Conservation (phyloP, 2,888 invertebrate genomes). For the Lasioglossum villosulum region DNA sequence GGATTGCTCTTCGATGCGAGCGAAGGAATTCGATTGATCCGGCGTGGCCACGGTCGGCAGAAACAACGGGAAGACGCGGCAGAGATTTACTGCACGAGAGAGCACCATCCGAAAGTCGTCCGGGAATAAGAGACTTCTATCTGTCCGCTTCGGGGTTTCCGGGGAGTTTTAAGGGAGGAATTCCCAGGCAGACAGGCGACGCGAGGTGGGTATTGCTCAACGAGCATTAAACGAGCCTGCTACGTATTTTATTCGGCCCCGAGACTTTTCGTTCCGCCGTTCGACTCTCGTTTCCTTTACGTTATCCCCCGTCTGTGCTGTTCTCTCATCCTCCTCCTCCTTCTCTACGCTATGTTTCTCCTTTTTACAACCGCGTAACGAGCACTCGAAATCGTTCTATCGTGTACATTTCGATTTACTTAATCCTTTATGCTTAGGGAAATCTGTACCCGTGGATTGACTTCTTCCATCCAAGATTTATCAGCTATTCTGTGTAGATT, state of each 20-base stretch:
- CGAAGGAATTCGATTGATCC: slow-evolving; percentile 27
- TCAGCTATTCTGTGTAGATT: neutral
- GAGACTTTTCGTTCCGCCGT: slow-evolving; percentile 43
- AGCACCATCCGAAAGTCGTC: slow-evolving; percentile 50
- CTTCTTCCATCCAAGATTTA: neutral
- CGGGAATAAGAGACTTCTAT: slow-evolving; percentile 31
- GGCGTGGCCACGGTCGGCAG: slow-evolving; percentile 16
- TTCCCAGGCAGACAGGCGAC: slow-evolving; percentile 25
- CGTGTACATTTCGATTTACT: neutral
- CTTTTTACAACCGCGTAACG: neutral
- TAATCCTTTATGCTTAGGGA: neutral
- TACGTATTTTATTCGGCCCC: slow-evolving; percentile 68
- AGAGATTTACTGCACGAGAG: slow-evolving; percentile 65
- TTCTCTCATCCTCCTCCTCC: neutral
- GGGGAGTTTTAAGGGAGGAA: slow-evolving; percentile 40
- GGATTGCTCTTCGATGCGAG: neutral
- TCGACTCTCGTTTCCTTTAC: slow-evolving; percentile 54
- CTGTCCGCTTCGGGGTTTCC: slow-evolving; percentile 31
- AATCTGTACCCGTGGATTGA: neutral
- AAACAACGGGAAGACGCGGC: slow-evolving; percentile 51
- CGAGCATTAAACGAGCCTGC: slow-evolving; percentile 69
- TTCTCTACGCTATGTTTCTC: neutral
- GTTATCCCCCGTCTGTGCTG: neutral
- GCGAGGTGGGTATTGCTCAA: slow-evolving; percentile 64
- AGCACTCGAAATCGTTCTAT: neutral